Base-by-base conservation (phyloP, 1,140 invertebrate species). In the Drosophila nannoptera region DNA sequence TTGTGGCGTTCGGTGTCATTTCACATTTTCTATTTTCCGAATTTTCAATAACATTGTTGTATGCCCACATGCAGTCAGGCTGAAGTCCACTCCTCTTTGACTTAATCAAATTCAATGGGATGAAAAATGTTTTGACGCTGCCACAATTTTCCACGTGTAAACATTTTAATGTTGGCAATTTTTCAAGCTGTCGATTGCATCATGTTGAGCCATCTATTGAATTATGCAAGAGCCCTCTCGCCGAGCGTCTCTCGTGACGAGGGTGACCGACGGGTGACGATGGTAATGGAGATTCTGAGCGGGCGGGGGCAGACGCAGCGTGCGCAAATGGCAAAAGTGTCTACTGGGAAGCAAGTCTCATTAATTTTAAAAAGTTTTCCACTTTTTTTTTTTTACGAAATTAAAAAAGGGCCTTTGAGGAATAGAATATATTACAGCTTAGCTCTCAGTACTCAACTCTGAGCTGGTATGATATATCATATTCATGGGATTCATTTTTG, bases 131-230 rank as follows among this genome's bases (percentile, higher is more conserved):
- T 62, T 14, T 75, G 58, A 67, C 50, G 61, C 33, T 73, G 56
- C 56, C 43, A 29, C 55, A 70, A 74, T 74, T 58, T 74, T 62
- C 62, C 35, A 75, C 69, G 58, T 72, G 63, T 49, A 67, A 59
- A 67, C 62, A 59, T 58, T 54, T 73, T 70, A 52, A 71, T 56
- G 69, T 68, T 65, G 49, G 54, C 71, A 78, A 80, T 78, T 78
- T 84, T 65, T 70, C 58, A 69, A 80, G 76, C 80, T 84, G 80
- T 84, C 80, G 73, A 83, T 84, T 83, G 81, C 76, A 83, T 68
- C 62, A 54, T 33, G n/a, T 59, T 69, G 56, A 73, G 50, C 55
- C 65, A 73, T 61, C 81, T 63, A 84, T 83, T 83, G 69, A 84
- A 86, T 83, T 74, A 83, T 77, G 80, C 73, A 73, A 48, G 31